phyloP scores from a whole-genome alignment of 2,888 invertebrate species.

The Scaptomyza caliginosa region DNA sequence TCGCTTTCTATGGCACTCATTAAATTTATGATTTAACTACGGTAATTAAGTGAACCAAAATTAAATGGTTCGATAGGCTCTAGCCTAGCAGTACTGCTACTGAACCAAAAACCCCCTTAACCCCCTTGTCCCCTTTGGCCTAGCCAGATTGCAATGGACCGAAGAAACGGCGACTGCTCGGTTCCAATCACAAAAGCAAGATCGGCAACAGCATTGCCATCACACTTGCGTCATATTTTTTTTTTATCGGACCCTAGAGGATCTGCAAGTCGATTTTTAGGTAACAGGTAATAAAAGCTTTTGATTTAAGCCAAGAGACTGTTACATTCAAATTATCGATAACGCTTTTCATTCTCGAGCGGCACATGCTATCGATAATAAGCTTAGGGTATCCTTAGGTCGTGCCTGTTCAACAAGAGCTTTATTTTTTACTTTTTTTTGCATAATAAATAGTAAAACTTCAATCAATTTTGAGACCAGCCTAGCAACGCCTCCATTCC shows the following conservation, averaged over 20 bases:
- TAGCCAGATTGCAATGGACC: slow-evolving; percentile 42
- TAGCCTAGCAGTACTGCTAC: slow-evolving; percentile 28
- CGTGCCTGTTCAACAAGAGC: too few species aligned
- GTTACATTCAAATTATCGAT: too few species aligned
- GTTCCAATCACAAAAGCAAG: slow-evolving; percentile 24
- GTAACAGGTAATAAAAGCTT: too few species aligned
- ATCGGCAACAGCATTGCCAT: slow-evolving; percentile 3
- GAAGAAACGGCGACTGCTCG: slow-evolving; percentile 46
- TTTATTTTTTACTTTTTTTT: not conserved
- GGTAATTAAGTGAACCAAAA: slow-evolving; percentile 75
- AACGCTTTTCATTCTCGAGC: too few species aligned
- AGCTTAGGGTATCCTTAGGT: too few species aligned
- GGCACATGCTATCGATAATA: too few species aligned
- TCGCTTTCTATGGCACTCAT: slow-evolving; percentile 65
- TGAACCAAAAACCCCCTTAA: not conserved
- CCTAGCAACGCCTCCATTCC: slow-evolving; percentile 4
- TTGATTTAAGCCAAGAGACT: too few species aligned
- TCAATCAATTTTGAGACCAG: slow-evolving; percentile 16
- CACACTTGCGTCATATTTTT: slow-evolving; percentile 38
- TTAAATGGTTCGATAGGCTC: slow-evolving; percentile 68
- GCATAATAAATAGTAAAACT: slow-evolving; percentile 46
- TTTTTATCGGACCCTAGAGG: slow-evolving; percentile 22
- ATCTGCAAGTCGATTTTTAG: slow-evolving; percentile 3
- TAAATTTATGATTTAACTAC: slow-evolving; percentile 72
- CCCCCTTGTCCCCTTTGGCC: not conserved